Conservation (phyloP, 2,797 vertebrate genomes). For the Yasuhikotakia modesta region DNA sequence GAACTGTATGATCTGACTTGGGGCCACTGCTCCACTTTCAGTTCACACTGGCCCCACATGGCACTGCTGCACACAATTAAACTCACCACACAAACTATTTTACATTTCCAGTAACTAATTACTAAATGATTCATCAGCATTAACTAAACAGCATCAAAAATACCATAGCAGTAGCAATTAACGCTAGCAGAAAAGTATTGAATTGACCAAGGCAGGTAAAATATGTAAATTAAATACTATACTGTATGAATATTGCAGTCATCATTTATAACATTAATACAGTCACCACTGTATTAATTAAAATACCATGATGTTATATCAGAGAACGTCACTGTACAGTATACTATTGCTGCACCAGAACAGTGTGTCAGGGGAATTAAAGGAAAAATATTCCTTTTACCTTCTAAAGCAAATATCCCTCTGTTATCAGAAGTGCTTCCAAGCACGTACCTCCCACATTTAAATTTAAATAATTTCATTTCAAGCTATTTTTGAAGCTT, state of each 20-base stretch:
- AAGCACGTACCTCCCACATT: neutral
- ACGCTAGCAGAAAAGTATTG: too few relatives aligned
- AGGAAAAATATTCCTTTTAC: neutral
- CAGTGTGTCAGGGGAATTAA: too few relatives aligned
- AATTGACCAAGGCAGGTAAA: too few relatives aligned
- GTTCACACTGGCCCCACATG: neutral
- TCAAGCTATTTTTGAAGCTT: neutral
- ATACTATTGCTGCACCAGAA: neutral
- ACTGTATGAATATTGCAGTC: too few relatives aligned
- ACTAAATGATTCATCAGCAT: too few relatives aligned
- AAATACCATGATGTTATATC: neutral
- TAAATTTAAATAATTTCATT: neutral
- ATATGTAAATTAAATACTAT: too few relatives aligned
- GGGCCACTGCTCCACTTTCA: neutral
- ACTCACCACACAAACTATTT: neutral
- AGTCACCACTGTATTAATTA: neutral
- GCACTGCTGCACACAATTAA: neutral
- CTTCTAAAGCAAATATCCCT: neutral
- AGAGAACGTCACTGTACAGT: neutral
- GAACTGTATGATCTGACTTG: neutral
- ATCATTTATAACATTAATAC: neutral
- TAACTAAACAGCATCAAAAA: too few relatives aligned
- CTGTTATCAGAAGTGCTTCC: neutral
- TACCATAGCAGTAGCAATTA: too few relatives aligned
- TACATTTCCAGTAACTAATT: too few relatives aligned